Evolutionary conservation across 2,888 invertebrate genomes (phyloP), one percentile per base, ranked within the genome.

Genomic region (Caenorhabditis doughertyi): DNA sequence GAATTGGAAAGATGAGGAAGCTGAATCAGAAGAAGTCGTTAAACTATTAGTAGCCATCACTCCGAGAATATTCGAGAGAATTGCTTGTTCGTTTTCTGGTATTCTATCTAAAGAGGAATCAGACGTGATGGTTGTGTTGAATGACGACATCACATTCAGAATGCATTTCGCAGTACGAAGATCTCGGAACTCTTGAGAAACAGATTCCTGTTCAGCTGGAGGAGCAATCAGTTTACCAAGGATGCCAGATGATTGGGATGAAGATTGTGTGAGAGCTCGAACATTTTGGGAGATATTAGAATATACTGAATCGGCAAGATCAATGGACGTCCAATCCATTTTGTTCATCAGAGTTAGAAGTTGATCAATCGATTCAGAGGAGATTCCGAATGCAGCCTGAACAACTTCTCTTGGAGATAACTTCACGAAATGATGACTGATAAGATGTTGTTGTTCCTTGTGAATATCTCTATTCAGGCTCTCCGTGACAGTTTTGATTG

Each of bases 171-270:
- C 72, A 21, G n/a, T 25, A 42, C 53, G 68, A 27, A 68, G 21
- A 25, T 82, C 68, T 4, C 27, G 35, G 13, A 82, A 39, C n/a
- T 29, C 53, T 32, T 32, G 21, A 23, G 13, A 47, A 2, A 21
- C 64, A 13, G 72, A 60, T 35, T 62, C 73, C 5, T 47, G 35
- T 73, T 73, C 64, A 2, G 60, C 7, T 47, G 16, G 25, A 9
- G 82, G 82, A 21, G 73, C 23, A n/a, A 42, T 29, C 2, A 82
- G 39, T 32, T 73, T 79, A n/a, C 77, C 82, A 23, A 82, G 72
- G 42, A 82, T 60, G 32, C 68, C 65, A 9, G 72, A 73, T 1
- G 70, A 49, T 39, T 73, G 72, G 23, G 64, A 39, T 21, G 60
- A 51, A 18, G 77, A 49, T 2, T 55, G 7, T 1, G 76, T 56